Percentiles rank a stretch among this genome's conserved stretches.
These are phyloP conservation scores for Lutraria lutraria DNA, from an alignment of 2,888 invertebrate genomes.

Conservation along the genomic window DNA sequence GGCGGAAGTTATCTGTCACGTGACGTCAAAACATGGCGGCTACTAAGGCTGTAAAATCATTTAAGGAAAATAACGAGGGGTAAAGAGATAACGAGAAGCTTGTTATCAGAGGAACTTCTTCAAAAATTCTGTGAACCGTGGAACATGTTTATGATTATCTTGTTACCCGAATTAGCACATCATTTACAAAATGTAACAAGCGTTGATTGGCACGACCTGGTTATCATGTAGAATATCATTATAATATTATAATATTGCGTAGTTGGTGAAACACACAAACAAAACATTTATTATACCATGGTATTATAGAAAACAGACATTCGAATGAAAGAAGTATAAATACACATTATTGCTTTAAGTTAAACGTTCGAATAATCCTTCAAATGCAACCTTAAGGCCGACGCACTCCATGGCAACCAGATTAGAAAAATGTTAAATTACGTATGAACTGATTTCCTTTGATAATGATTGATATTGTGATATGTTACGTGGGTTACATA, in stretches of 20 bases:
- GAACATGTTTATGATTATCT: conserved; percentile 1
- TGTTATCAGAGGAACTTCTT: conserved; percentile 1
- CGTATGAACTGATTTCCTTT: no score
- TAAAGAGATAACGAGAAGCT: not conserved
- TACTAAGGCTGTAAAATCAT: not conserved
- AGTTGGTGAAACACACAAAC: not conserved
- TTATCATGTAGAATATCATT: not conserved
- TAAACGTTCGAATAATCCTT: not conserved
- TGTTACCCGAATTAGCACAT: conserved; percentile 7
- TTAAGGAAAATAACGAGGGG: not conserved
- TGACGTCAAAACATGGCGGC: conserved; percentile 16
- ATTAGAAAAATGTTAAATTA: no score
- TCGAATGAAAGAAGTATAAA: not conserved
- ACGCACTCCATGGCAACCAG: not conserved
- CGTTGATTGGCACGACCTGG: not conserved
- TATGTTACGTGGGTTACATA: no score
- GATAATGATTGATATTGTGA: no score
- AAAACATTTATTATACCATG: not conserved
- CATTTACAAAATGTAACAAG: not conserved
- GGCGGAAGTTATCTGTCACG: conserved; percentile 18
- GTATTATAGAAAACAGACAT: not conserved
- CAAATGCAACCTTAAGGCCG: not conserved
- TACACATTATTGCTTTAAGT: not conserved
- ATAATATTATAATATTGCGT: not conserved
- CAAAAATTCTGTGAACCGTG: not conserved